Evolutionary conservation across 2,113 vertebrate genomes (phyloP), one percentile per base, ranked within the genome.

Genomic region (Stercorarius parasiticus): DNA sequence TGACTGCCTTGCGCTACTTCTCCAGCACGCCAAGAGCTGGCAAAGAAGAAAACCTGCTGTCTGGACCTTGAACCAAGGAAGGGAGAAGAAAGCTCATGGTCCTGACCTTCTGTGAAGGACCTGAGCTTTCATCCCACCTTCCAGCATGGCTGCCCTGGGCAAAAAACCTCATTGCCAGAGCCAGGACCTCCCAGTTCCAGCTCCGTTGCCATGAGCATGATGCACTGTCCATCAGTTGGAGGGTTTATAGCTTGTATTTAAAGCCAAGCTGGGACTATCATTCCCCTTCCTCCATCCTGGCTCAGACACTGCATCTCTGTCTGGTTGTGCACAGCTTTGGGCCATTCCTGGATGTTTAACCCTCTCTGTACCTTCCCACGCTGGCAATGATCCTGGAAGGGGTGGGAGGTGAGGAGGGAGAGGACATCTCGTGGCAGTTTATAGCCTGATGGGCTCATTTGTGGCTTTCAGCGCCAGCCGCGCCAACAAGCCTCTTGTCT

Each of bases 141-240:
- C 38, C 56, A 82, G 13, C 3, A 11, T 25, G 70, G 52, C 23
- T 92, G 26, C 16, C 43, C 55, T 42, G 6, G 40, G 43, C 55
- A 78, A 42, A 56, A 11, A 53, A 21, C 40, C 18, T 16, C 27
- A 23, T 15, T 62, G 45, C 36, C 64, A 49, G 30, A 73, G 55
- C 38, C 83, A 67, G 47, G 66, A 34, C 8, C 23, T 82, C 78
- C 42, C 23, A 15, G 2, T 32, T 56, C 32, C 49, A 13, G 62
- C 49, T 40, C 34, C 64, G 17, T 11, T 6, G 13, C 58, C n/a
- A 16, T 1, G 11, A 7, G 23, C 27, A 9, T 0, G 0, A 42
- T 22, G 42, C 22, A 36, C 3, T 27, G 20, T 15, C 45, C 64
- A 15, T 32, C 62, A 58, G 2, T 4, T 0, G 0, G 22, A 65